Percentiles rank a stretch among this genome's conserved stretches.
Conservation (phyloP, 2,797 vertebrate genomes). For the Platalea minor region DNA sequence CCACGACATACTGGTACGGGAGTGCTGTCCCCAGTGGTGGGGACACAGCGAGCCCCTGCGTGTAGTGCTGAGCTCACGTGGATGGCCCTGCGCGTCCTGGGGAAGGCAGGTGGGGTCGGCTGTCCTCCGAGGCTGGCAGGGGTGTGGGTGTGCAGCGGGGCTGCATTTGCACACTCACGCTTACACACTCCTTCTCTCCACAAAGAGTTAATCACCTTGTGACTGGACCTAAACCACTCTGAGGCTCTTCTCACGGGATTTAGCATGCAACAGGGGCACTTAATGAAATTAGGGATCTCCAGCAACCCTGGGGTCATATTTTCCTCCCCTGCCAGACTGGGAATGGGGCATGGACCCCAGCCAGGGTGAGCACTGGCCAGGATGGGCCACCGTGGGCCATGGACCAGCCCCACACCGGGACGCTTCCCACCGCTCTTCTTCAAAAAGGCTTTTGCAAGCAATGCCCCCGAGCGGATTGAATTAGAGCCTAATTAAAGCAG, state of each 20-base stretch:
- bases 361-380: background rate
- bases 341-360: background rate
- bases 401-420: background rate
- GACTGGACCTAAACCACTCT: background rate
- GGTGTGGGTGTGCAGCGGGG: background rate
- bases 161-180: background rate
- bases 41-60: accelerated
- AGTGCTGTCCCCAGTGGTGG: background rate
- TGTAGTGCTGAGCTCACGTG: accelerated
- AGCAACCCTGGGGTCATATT: background rate
- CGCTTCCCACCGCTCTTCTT: background rate
- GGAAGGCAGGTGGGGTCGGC: background rate
- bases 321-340: background rate
- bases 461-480: background rate
- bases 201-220: background rate
- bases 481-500: constrained; percentile 45
- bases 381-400: background rate
- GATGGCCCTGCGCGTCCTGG: accelerated
- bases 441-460: constrained; percentile 21
- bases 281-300: background rate
- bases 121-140: background rate
- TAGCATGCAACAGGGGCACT: background rate
- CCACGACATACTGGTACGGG: background rate
- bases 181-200: background rate
- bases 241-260: background rate